A percentile compares a stretch with the other conserved stretches of the same genome.
These are phyloP conservation scores for Myiotriccus ornatus DNA, from an alignment of 2,797 vertebrate genomes.

Conservation along the genomic window DNA sequence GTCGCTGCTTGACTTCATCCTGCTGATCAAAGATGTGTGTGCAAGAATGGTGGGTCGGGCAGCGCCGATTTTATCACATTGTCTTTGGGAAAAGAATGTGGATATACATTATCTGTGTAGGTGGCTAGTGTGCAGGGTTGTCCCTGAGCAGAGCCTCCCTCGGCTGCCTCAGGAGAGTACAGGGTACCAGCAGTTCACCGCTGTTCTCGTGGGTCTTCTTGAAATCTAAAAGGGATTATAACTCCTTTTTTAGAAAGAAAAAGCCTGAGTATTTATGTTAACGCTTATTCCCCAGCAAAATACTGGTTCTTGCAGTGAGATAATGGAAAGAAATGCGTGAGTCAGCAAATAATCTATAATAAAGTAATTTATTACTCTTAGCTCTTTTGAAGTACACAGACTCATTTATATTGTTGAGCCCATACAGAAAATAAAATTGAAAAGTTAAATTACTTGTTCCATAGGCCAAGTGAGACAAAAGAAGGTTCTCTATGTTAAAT, in stretches of 20 bases:
- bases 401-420: neutral
- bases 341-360: neutral
- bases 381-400: neutral
- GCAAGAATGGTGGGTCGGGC: neutral
- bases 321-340: neutral
- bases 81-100: neutral
- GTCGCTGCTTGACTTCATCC: neutral
- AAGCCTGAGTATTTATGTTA: neutral
- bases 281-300: neutral
- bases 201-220: neutral
- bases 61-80: neutral
- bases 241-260: neutral
- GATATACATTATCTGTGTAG: rapidly evolving
- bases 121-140: neutral
- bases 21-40: neutral
- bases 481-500: neutral
- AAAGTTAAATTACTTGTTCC: neutral
- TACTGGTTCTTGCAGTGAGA: neutral
- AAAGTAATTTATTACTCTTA: neutral
- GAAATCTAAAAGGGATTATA: neutral
- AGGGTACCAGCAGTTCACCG: neutral
- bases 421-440: neutral
- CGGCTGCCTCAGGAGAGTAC: rapidly evolving
- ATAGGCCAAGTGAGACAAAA: neutral
- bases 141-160: neutral